phyloP scores from a whole-genome alignment of 2,797 vertebrate genomes.

The Borostomias antarcticus region DNA sequence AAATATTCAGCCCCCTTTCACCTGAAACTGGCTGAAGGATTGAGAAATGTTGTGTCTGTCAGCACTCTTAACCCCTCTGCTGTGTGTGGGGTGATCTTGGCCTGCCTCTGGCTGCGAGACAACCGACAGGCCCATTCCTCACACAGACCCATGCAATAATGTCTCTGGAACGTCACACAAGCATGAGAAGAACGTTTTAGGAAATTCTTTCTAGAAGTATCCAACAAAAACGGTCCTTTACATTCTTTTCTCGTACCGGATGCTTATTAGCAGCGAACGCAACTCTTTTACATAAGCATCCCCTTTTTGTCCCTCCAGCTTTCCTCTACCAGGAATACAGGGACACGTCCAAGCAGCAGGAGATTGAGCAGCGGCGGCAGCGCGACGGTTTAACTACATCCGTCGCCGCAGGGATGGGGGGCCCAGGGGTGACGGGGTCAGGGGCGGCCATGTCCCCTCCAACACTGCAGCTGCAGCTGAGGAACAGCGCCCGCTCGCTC shows the following conservation, averaged over 20 bases:
- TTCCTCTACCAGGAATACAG: slow-evolving; percentile 96
- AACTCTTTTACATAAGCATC: not conserved
- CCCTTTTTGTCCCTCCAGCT: slow-evolving; percentile 73
- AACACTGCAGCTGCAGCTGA: slow-evolving; percentile 74
- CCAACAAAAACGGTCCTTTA: too few species aligned
- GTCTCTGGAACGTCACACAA: not conserved
- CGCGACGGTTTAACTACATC: slow-evolving; percentile 75
- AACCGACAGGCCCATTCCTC: not conserved
- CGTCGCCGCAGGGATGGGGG: slow-evolving; percentile 25
- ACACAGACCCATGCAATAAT: not conserved
- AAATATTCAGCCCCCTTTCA: slow-evolving; percentile 11
- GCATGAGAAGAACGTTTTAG: not conserved
- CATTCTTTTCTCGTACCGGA: too few species aligned
- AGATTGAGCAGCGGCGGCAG: slow-evolving; percentile 89
- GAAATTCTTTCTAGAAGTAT: too few species aligned
- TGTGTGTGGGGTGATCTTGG: not conserved
- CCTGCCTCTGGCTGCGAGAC: not conserved
- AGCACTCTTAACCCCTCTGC: not conserved
- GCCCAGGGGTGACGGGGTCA: slow-evolving; percentile 24
- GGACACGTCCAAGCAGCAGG: slow-evolving; percentile 91
- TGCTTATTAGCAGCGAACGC: not conserved
- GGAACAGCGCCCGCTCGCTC: slow-evolving; percentile 72
- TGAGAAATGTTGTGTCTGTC: not conserved
- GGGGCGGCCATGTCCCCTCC: slow-evolving; percentile 47
- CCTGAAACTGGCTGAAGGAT: slow-evolving; percentile 24